Evolutionary conservation across 1,140 invertebrate species (phyloP), one percentile per base, ranked within the genome.

Genomic region (Maconellicoccus hirsutus): DNA sequence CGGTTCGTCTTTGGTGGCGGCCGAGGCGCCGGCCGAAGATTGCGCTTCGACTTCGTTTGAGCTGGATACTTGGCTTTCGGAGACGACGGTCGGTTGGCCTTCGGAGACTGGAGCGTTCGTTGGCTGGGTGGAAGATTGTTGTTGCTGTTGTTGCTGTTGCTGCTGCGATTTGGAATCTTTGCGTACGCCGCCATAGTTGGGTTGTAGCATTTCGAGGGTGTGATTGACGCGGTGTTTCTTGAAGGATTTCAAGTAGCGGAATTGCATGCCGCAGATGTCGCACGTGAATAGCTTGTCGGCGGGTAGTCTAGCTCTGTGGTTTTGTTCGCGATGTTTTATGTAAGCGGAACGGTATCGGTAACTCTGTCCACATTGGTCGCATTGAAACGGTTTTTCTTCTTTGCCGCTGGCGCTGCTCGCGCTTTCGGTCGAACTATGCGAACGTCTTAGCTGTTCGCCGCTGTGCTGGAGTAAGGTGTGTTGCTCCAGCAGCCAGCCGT

Each of bases 211-310:
- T 77, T 92, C 90, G 1, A 92, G 77, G 0, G 90, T 89, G 76
- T 94, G 91, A 76, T 94, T 94, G 22, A 93, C 81, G 14, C 91
- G 83, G 76, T 93, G 91, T 79, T 93, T 93, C 78, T 92, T 92
- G 78, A 93, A 93, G 0, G 90, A 93, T 77, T 93, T 93, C 22
- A 93, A 83, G 78, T 92, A 92, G 27, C 89, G 83, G 77, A 93
- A 93, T 78, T 92, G 90, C 90, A 92, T 92, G 23, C 90, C 90
- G 79, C 90, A 93, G 0, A 92, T 89, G 75, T 92, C 90, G 77
- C 91, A 94, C 22, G 90, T 92, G 79, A 93, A 94, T 1, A 92
- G 83, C 77, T 93, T 93, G 79, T 93, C 91, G 8, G 91, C 91
- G 0, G 91, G 91, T 8, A 93, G 79, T 0, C 90, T 82, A 1